Evolutionary conservation across 2,888 invertebrate genomes (phyloP), one percentile per base, ranked within the genome.

Genomic region (Blastobasis adustella): DNA sequence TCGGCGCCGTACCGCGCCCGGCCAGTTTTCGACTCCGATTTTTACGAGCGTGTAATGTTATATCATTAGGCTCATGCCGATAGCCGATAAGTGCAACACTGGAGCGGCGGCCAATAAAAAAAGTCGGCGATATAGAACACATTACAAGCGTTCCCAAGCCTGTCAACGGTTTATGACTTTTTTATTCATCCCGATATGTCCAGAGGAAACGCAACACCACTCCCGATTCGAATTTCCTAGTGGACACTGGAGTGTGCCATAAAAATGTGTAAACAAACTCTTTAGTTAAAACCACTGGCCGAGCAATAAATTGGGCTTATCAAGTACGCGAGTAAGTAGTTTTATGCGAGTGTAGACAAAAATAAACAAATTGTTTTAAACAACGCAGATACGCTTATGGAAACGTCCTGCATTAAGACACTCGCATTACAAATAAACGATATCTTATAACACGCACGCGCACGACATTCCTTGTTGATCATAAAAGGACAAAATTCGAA

Each of bases 141-240:
- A 76, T 79, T 76, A 76, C 79, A 62, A 71, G 69, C 75, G 75
- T 87, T 87, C 86, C 83, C 87, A 84, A 81, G 82, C 82, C 67
- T 78, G 84, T 79, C 81, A 79, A 79, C 73, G 71, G 74, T 86
- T 86, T 86, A 87, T 82, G 78, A 79, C 84, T 81, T 84, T 87
- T 86, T 87, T 85, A 87, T 87, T 83, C 74, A 76, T 73, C 73
- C 75, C 77, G 76, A 23, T 42, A 77, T 82, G 73, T 73, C 71
- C 63, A 67, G 23, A 70, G 79, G 83, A 84, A 83, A 86, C 79
- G 82, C 82, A 83, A 83, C 71, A 83, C 80, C 79, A 77, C 73
- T 76, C 78, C 76, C 71, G 71, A 78, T 76, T 75, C 77, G 67
- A 75, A 80, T 82, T 79, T 81, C 79, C 66, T 72, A 65, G 65